A percentile compares a stretch with the other conserved stretches of the same genome.
Evolutionary conservation across 2,113 vertebrate species (phyloP).

Genomic region (Prinia subflava): DNA sequence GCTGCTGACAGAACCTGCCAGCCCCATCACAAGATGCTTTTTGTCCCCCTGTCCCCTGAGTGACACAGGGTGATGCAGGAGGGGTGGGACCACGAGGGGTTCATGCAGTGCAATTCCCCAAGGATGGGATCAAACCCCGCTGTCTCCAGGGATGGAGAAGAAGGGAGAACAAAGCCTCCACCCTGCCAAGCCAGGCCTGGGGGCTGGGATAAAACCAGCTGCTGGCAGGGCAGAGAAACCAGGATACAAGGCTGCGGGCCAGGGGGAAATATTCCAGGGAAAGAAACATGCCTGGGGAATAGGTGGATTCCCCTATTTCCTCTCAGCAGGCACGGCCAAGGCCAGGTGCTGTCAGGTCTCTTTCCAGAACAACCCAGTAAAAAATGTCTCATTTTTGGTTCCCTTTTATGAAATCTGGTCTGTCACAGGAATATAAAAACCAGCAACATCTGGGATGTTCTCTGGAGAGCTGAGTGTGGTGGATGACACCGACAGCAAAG

Average conservation of each 20-base stretch:
- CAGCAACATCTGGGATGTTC: neutral
- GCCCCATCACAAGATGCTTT: neutral
- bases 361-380: neutral
- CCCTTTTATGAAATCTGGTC: neutral
- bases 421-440: neutral
- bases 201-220: neutral
- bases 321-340: neutral
- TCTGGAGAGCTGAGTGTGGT: neutral
- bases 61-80: neutral
- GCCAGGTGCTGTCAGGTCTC: neutral
- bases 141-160: neutral
- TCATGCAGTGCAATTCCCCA: neutral
- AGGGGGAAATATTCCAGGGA: neutral
- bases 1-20: neutral
- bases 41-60: neutral
- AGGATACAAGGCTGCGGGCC: neutral
- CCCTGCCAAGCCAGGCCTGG: neutral
- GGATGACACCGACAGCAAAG: fast-evolving
- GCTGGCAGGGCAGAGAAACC: neutral
- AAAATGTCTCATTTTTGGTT: neutral
- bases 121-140: neutral
- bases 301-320: neutral
- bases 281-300: neutral
- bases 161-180: neutral
- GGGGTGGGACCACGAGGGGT: neutral